Evolutionary conservation across 92 coral and sea anemone genomes (phyloP).

Genomic region (Virgularia gustaviana): DNA sequence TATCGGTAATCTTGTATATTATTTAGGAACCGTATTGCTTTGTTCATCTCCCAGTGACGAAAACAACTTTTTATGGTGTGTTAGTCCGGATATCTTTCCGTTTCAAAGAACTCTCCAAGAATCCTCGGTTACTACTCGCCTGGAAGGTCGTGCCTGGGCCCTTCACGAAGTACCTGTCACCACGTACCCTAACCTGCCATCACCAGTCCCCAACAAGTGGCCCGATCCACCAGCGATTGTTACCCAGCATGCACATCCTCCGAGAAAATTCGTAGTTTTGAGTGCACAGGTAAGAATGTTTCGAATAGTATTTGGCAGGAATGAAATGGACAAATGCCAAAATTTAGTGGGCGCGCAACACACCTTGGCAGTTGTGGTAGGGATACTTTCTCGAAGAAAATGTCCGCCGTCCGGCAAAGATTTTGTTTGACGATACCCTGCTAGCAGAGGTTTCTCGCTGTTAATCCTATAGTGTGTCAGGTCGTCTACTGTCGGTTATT

Average conservation of each 20-base stretch:
- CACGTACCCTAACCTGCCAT: constrained; percentile 58
- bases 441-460: too few species aligned
- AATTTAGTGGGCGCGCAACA: background rate
- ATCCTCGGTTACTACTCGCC: constrained; percentile 61
- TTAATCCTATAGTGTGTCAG: too few species aligned
- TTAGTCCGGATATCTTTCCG: constrained; percentile 89
- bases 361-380: background rate
- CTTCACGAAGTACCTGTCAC: constrained; percentile 84
- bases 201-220: constrained; percentile 82
- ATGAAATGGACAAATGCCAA: background rate
- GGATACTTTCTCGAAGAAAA: background rate
- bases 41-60: constrained; percentile 83
- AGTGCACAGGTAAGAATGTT: constrained; percentile 77
- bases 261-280: constrained; percentile 82
- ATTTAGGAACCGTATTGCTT: constrained; percentile 65
- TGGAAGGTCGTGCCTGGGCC: constrained; percentile 96
- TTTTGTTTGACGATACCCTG: too few species aligned
- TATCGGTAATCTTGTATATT: background rate
- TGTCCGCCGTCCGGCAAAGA: too few species aligned
- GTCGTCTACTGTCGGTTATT: too few species aligned
- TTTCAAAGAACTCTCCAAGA: constrained; percentile 90
- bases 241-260: constrained; percentile 80
- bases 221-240: constrained; percentile 93
- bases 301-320: background rate
- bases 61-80: constrained; percentile 85